Evolutionary conservation across 2,113 vertebrate species (phyloP), one percentile per base, ranked within the genome.

Genomic region (Donacobius atricapilla): DNA sequence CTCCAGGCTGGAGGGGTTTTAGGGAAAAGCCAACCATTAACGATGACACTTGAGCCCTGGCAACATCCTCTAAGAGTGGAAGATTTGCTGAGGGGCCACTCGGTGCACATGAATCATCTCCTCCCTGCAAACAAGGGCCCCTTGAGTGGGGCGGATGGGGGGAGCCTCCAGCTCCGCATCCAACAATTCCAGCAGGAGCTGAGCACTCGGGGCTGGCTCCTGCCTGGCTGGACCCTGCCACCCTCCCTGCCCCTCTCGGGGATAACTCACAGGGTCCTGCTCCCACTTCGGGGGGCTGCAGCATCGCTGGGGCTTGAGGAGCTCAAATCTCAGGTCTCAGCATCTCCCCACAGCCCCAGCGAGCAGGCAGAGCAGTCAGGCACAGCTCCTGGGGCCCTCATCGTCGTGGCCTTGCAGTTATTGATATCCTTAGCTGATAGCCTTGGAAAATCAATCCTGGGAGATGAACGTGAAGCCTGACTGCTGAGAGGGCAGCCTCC

Each of bases 51-150:
- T 50, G 47, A 89, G 68, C 76, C 79, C 94, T 81, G 90, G 82
- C 89, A 63, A 37, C 90, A 69, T 83, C 95, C 90, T 19, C 3
- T 44, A 14, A 16, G 16, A 89, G 93, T 90, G 96, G 94, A 95
- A 93, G 96, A 95, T 96, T 95, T 89, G 94, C 96, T 64, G 35
- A 90, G 95, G 94, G 94, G 82, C 82, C 45, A 6, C 90, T 96
- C 2, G 6, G 53, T 42, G 58, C 82, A 33, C 80, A 83, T 96
- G 96, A 97, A 95, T 97, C 95, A 96, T 97, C 95, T 97, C 93
- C 83, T 92, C 68, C 66, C 86, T 92, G 89, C 60, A 54, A 95
- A 95, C 94, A 97, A 97, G 95, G 94, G 96, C 93, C 60, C 80
- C 95, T 96, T 96, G 89, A 97, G 76, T 16, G 68, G 57, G 89